These are phyloP conservation scores for Periphyllus acericola DNA, from an alignment of 2,888 invertebrate genomes.

Conservation along the genomic window DNA sequence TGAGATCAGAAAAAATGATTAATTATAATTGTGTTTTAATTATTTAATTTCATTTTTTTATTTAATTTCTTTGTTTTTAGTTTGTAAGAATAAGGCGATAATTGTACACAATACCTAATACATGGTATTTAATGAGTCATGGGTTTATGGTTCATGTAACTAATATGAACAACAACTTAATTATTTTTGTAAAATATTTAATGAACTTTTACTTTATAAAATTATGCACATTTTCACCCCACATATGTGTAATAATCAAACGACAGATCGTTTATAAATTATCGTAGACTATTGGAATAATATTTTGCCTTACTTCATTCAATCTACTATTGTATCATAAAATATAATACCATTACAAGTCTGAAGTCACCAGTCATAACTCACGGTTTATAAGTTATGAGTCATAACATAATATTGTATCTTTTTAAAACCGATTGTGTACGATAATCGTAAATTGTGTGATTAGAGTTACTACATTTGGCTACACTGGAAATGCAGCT, in stretches of 20 bases:
- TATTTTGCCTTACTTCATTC: too few species aligned
- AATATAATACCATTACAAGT: too few species aligned
- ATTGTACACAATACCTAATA: background rate
- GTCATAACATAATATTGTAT: too few species aligned
- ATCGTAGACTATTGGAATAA: background rate
- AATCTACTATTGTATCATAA: too few species aligned
- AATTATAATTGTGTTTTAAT: too few species aligned
- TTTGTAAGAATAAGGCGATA: background rate
- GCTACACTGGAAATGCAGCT: conserved; percentile 56
- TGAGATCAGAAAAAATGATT: too few species aligned
- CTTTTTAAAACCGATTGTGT: background rate
- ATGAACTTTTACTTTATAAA: background rate
- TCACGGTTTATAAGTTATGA: too few species aligned
- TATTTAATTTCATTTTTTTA: too few species aligned
- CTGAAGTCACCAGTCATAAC: too few species aligned
- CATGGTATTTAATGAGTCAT: background rate
- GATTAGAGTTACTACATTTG: conserved; percentile 1
- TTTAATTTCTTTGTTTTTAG: background rate
- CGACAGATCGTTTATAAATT: background rate
- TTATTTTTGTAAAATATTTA: background rate
- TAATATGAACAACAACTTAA: background rate
- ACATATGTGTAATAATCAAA: background rate
- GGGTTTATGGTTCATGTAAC: background rate
- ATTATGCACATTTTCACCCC: background rate
- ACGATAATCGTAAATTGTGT: background rate